Evolutionary conservation across 2,888 invertebrate species (phyloP).

Genomic region (Morinoia aosen): DNA sequence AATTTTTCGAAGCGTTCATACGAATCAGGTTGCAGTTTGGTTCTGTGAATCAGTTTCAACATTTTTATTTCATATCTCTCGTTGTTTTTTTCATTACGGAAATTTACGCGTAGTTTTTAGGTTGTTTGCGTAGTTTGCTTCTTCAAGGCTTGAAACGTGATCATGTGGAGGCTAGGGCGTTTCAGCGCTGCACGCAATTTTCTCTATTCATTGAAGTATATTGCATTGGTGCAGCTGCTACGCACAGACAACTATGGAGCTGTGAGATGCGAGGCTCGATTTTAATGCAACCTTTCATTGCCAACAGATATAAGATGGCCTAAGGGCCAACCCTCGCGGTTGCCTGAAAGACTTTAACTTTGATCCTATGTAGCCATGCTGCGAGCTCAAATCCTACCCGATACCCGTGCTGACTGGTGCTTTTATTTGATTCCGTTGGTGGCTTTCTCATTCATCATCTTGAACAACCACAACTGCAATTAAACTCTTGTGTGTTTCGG

Average conservation of each 20-base stretch:
- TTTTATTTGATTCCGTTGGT: slow-evolving; percentile 59
- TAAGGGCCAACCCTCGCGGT: not conserved
- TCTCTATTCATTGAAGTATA: not conserved
- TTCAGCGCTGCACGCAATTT: not conserved
- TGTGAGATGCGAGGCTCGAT: not conserved
- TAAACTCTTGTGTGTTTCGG: not conserved
- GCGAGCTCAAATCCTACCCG: slow-evolving; percentile 40
- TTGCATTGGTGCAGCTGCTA: not conserved
- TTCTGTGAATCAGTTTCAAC: not conserved
- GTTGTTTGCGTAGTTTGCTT: too few relatives aligned
- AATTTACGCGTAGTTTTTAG: too few relatives aligned
- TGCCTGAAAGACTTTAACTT: not conserved
- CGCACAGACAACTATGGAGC: not conserved
- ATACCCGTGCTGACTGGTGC: slow-evolving; percentile 63
- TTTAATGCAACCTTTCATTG: not conserved
- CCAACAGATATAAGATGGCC: not conserved
- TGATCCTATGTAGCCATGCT: slow-evolving; percentile 12
- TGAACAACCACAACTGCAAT: not conserved
- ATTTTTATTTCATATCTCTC: not conserved
- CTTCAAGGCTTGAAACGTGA: too few relatives aligned
- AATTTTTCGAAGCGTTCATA: not conserved
- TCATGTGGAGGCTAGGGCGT: too few relatives aligned
- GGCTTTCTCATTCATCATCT: slow-evolving; percentile 55
- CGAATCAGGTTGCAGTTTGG: not conserved
- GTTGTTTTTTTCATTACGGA: not conserved